Base-by-base conservation (phyloP, 2,888 invertebrate genomes). In the Diarsia brunnea region DNA sequence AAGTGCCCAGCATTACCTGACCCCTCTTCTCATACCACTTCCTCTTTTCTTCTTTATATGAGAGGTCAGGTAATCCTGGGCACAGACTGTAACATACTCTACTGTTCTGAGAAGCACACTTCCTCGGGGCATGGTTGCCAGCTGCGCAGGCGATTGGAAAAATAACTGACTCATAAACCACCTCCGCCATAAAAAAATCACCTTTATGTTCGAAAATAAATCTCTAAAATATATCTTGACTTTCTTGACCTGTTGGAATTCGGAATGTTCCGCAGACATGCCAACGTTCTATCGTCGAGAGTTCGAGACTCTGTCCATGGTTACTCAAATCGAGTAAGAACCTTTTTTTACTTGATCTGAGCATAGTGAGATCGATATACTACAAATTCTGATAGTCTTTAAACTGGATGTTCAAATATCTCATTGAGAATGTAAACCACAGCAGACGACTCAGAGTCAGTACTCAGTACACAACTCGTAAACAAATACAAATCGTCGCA, bases 71-170 rank as follows among this genome's bases (percentile, higher is more conserved):
- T 38, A 38, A 38, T 38, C 5, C 7, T 38, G 38, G 38, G 8
- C 38, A 38, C 38, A 38, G 7, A 38, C 38, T 38, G 38, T 38
- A n/a, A n/a, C n/a, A n/a, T n/a, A 77, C 67, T 78, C 73, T 82
- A 75, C 49, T 60, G 65, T 88, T 88, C 80, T 79, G 63, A 82
- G 81, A 86, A 84, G 76, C 81, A 79, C 68, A 82, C 79, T 81
- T 78, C 84, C 78, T 88, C 78, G 61, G 73, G 43, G n/a, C 86
- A 74, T 70, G 31, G 65, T 47, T 69, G 63, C 73, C 73, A 78
- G 58, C 60, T 78, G 75, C 63, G 69, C 47, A 69, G 68, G 61
- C 61, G 74, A 38, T 69, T 66, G 45, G 68, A 75, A 75, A 81
- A 86, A 84, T 77, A 81, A 80, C 76, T 82, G 78, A 84, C 65